Conservation (phyloP, 2,113 vertebrate genomes). For the Galeopterus variegatus region DNA sequence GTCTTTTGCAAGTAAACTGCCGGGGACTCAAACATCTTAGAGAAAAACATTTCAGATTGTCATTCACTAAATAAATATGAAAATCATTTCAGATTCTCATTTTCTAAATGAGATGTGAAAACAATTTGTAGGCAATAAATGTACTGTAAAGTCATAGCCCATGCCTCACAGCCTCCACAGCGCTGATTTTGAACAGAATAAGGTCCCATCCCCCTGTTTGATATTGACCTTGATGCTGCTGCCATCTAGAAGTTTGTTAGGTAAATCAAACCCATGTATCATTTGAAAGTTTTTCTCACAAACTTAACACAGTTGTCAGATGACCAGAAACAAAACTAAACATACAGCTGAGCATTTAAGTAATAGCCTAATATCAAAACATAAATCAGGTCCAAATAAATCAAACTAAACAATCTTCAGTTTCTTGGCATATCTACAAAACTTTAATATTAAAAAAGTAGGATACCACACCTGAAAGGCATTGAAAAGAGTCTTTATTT, state of each 20-base stretch:
- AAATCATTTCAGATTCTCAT: constrained; percentile 20
- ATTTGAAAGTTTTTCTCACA: constrained; percentile 40
- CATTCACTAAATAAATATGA: constrained; percentile 67
- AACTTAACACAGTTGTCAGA: background rate
- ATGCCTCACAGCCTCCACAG: background rate
- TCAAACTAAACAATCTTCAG: constrained; percentile 80
- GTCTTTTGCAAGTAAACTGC: constrained; percentile 68
- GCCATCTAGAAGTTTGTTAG: constrained; percentile 4
- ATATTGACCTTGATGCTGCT: background rate
- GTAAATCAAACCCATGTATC: constrained; percentile 7
- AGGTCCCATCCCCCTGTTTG: constrained; percentile 11
- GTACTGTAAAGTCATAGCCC: constrained; percentile 67
- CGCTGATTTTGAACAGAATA: constrained; percentile 18
- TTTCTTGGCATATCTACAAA: constrained; percentile 78
- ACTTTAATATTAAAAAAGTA: constrained; percentile 63
- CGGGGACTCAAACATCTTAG: constrained; percentile 80
- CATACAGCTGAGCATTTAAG: constrained; percentile 25
- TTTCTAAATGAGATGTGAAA: constrained; percentile 61
- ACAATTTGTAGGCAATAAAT: constrained; percentile 77
- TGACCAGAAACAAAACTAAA: constrained; percentile 36
- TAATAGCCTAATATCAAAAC: constrained; percentile 79
- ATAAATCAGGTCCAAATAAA: constrained; percentile 69
- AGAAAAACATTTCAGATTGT: constrained; percentile 80
- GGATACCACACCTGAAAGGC: constrained; percentile 9
- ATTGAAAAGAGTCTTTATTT: constrained; percentile 69